phyloP scores from a whole-genome alignment of 2,113 vertebrate genomes.

The Scartelaos histophorus region DNA sequence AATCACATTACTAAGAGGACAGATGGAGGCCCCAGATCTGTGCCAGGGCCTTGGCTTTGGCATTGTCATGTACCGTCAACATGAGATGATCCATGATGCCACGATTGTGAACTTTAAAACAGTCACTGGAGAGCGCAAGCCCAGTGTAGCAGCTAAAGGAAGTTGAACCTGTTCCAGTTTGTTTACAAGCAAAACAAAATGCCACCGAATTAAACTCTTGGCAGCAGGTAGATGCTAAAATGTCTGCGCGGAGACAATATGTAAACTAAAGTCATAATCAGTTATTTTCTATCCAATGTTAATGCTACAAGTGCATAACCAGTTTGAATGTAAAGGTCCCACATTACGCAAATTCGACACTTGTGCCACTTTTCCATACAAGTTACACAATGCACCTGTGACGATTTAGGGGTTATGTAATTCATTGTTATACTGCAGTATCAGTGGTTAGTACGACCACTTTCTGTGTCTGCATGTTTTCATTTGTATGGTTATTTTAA shows the following conservation, averaged over 20 bases:
- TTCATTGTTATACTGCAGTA: no score
- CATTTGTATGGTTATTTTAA: no score
- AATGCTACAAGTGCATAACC: no score
- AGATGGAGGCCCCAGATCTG: conserved; percentile 63
- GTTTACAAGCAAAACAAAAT: neutral
- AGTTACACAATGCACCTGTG: no score
- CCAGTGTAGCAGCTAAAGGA: neutral
- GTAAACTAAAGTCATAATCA: neutral
- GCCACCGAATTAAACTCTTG: neutral
- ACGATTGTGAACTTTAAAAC: neutral
- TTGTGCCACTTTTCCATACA: no score
- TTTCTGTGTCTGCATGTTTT: no score
- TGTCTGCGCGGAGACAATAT: neutral
- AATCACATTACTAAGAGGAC: conserved; percentile 63
- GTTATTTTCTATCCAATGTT: neutral
- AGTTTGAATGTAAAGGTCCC: no score
- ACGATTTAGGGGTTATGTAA: no score
- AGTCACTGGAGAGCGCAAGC: neutral
- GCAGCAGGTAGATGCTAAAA: neutral
- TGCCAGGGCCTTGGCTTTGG: conserved; percentile 27
- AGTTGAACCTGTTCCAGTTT: neutral
- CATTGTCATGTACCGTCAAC: conserved; percentile 12
- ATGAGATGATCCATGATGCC: neutral
- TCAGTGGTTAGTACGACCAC: no score
- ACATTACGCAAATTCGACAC: no score